Conservation (phyloP, 2,113 vertebrate genomes). For the Shinisaurus crocodilurus region DNA sequence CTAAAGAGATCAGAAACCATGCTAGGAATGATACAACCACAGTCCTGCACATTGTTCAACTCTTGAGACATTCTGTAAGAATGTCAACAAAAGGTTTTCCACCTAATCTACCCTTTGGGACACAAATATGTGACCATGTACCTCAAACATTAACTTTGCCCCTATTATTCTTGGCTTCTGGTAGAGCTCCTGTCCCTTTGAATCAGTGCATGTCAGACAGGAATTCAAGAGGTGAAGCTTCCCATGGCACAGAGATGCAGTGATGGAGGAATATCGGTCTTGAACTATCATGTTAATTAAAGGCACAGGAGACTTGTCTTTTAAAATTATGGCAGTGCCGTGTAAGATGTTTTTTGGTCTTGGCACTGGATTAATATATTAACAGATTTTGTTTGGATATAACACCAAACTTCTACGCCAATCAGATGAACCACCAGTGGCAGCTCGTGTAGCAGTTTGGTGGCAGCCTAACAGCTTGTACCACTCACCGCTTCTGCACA, state of each 20-base stretch:
- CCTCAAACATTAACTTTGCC: background rate
- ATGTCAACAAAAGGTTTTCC: background rate
- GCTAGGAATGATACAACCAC: background rate
- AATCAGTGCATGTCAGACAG: background rate
- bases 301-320: background rate
- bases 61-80: constrained; percentile 13
- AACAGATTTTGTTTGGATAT: background rate
- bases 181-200: background rate
- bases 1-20: background rate
- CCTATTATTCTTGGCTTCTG: background rate
- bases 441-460: too few relatives aligned
- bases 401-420: background rate
- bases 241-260: too few relatives aligned
- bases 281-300: background rate
- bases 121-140: constrained; percentile 20
- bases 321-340: background rate
- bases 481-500: background rate
- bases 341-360: background rate
- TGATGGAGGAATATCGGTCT: background rate
- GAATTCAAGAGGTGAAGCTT: background rate
- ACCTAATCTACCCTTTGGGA: background rate
- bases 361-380: background rate
- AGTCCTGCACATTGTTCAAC: background rate
- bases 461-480: background rate
- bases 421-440: background rate